Evolutionary conservation across 2,797 vertebrate species (phyloP).

Genomic region (Limnodromus scolopaceus): DNA sequence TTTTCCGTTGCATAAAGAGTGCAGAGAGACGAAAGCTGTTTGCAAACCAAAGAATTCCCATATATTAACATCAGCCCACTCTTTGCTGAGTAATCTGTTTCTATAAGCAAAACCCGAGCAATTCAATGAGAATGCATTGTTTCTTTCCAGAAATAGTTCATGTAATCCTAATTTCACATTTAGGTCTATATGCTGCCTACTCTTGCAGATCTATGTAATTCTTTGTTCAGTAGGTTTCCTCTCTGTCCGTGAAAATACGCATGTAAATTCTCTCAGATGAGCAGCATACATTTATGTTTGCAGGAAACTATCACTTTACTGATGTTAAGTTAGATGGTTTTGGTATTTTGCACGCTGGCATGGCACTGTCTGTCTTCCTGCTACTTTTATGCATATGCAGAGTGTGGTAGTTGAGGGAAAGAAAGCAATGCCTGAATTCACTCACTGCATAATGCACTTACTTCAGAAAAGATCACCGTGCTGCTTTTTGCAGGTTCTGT

Average conservation of each 20-base stretch:
- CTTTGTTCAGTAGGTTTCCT: neutral
- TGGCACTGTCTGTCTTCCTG: neutral
- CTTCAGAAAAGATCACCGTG: neutral
- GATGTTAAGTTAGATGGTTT: neutral
- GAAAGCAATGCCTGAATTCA: neutral
- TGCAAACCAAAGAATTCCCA: slow-evolving; percentile 25
- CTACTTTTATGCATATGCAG: neutral
- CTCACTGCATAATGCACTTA: neutral
- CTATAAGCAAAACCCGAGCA: neutral
- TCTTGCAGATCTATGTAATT: neutral
- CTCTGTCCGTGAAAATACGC: neutral
- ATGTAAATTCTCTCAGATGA: neutral
- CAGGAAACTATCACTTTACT: neutral
- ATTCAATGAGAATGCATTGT: slow-evolving; percentile 5
- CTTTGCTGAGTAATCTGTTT: slow-evolving; percentile 40
- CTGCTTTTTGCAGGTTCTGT: neutral
- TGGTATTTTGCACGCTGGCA: neutral
- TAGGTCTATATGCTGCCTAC: neutral
- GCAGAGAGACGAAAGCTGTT: neutral
- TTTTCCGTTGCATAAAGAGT: neutral
- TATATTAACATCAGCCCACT: slow-evolving; percentile 28
- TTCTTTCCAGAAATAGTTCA: slow-evolving; percentile 3
- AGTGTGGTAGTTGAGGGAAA: neutral
- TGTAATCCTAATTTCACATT: slow-evolving; percentile 17
- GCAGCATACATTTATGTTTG: neutral